These are phyloP conservation scores for Botia kubotai DNA, from an alignment of 2,797 vertebrate species.

Conservation along the genomic window DNA sequence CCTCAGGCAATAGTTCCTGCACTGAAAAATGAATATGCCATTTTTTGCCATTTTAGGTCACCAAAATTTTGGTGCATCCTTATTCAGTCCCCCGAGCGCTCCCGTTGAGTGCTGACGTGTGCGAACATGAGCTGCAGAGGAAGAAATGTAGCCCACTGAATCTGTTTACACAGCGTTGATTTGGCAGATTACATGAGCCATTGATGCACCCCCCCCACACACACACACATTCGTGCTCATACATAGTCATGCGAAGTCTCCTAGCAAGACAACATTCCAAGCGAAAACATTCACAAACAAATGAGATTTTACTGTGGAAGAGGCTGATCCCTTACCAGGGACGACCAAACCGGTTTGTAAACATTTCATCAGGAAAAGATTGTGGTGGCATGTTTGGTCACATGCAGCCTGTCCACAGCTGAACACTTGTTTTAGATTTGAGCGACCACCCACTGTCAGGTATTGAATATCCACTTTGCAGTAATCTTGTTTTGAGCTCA, in stretches of 20 bases:
- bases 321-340: slow-evolving; percentile 60
- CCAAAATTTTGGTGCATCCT: not conserved
- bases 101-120: slow-evolving; percentile 75
- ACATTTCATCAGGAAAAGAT: slow-evolving; percentile 70
- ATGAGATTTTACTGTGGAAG: slow-evolving; percentile 54
- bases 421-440: slow-evolving; percentile 65
- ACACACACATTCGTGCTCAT: slow-evolving; percentile 58
- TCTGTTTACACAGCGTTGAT: slow-evolving; percentile 80
- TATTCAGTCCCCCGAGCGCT: slow-evolving; percentile 59
- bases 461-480: slow-evolving; percentile 62
- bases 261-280: slow-evolving; percentile 64
- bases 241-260: slow-evolving; percentile 59
- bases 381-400: slow-evolving; percentile 45
- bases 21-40: not conserved
- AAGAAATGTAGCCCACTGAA: slow-evolving; percentile 70
- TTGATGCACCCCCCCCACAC: slow-evolving; percentile 53
- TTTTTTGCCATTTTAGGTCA: not conserved
- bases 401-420: slow-evolving; percentile 30
- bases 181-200: slow-evolving; percentile 73
- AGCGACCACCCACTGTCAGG: slow-evolving; percentile 76
- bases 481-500: slow-evolving; percentile 53
- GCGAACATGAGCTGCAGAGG: slow-evolving; percentile 72
- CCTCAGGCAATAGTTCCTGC: no score
- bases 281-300: slow-evolving; percentile 62
- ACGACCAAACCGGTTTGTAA: slow-evolving; percentile 72